Percentiles rank a stretch among this genome's conserved stretches.
phyloP scores from a whole-genome alignment of 2,113 vertebrate genomes.

The Sinocyclocheilus anshuiensis region DNA sequence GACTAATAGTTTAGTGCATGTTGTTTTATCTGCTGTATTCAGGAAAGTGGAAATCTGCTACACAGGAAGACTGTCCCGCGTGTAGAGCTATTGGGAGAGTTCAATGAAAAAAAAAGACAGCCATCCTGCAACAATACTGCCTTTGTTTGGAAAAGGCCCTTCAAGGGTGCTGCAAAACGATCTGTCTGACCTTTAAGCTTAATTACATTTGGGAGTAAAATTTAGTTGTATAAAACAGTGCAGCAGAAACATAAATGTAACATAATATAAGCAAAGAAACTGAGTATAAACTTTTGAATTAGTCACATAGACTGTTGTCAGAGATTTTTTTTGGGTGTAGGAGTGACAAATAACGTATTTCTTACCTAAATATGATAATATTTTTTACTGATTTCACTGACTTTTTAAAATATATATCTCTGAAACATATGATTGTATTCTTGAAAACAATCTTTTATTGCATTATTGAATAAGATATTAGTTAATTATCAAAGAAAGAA shows the following conservation, averaged over 20 bases:
- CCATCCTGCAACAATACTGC: constrained; percentile 37
- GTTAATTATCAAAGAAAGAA: too few species aligned
- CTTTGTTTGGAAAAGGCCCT: background rate
- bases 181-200: constrained; percentile 22
- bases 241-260: background rate
- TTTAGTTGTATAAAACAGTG: constrained; percentile 5
- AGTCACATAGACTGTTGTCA: background rate
- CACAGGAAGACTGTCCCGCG: background rate
- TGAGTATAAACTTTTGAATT: background rate
- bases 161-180: constrained; percentile 9
- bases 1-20: background rate
- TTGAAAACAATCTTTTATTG: too few species aligned
- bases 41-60: background rate
- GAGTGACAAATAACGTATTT: background rate
- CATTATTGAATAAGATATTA: too few species aligned
- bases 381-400: background rate
- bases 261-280: background rate
- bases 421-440: too few species aligned
- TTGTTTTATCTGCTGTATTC: constrained; percentile 21
- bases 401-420: too few species aligned
- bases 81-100: background rate
- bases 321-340: background rate
- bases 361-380: background rate
- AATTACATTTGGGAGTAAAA: constrained; percentile 4
- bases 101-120: constrained; percentile 23